phyloP scores from a whole-genome alignment of 2,888 invertebrate genomes.

The Drosophila tripunctata region DNA sequence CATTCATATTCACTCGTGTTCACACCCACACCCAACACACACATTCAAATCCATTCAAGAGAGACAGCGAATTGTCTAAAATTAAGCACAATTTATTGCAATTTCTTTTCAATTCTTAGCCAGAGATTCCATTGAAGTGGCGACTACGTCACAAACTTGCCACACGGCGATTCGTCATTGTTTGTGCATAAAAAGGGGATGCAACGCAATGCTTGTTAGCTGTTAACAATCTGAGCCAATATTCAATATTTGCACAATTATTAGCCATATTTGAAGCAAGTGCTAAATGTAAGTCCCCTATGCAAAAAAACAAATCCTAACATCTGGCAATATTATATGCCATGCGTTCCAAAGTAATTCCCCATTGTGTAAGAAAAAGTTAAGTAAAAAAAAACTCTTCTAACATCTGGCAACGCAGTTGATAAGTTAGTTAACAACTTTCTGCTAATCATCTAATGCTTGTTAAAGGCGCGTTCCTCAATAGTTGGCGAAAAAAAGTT shows the following conservation, averaged over 20 bases:
- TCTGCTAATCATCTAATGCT: conserved; percentile 2
- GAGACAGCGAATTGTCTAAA: neutral
- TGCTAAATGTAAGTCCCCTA: conserved; percentile 43
- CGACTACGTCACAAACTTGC: conserved; percentile 40
- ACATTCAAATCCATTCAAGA: neutral
- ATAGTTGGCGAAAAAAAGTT: conserved; percentile 20
- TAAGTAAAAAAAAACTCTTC: neutral
- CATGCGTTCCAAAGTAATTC: too few relatives aligned
- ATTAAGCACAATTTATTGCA: conserved; percentile 7
- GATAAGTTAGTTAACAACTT: conserved; percentile 17
- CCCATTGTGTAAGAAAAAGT: conserved; percentile 18
- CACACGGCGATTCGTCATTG: conserved; percentile 20
- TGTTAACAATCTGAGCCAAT: conserved; percentile 24
- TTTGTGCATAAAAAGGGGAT: neutral
- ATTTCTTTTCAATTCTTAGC: conserved; percentile 2
- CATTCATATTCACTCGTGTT: conserved; percentile 18
- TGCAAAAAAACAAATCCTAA: neutral
- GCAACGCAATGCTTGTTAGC: conserved; percentile 8
- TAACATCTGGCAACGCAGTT: conserved; percentile 13
- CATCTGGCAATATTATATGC: neutral
- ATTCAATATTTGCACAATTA: conserved; percentile 35
- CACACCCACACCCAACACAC: conserved; percentile 8
- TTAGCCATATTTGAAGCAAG: conserved; percentile 24
- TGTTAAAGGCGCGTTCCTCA: conserved; percentile 13
- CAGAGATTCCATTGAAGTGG: conserved; percentile 34